Evolutionary conservation across 1,140 invertebrate genomes (phyloP), one percentile per base, ranked within the genome.

Genomic region (Phortica variegata): DNA sequence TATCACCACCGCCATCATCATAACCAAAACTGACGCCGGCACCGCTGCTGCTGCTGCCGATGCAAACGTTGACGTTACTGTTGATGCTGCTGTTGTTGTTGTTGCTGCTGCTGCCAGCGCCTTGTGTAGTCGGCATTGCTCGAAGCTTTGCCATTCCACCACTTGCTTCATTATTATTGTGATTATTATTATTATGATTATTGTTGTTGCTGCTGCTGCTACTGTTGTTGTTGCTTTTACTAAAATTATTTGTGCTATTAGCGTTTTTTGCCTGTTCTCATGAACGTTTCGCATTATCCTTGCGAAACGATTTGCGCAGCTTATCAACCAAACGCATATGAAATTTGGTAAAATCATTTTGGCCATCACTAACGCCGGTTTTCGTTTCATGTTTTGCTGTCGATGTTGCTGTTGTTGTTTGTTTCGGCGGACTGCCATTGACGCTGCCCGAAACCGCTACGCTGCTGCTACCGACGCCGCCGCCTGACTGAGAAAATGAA

Each of bases 271-370:
- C 56, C 29, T 38, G 39, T 34, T 73, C 62, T 76, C 73, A 76
- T 69, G 56, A 78, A 2, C 72, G 60, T 34, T 82, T 83, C 10
- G 81, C 79, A 20, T 76, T 77, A 55, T 85, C 84, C 60, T 85
- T 85, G 43, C 82, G 85, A 71, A 91, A 79, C 43, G 88, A 87
- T 45, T 85, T 83, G 75, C 88, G 88, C 60, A 93, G 75, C 77
- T 90, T 90, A 73, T 92, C 89, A 51, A 93, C 86, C 60, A 93
- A 80, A 50, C 88, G 83, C 72, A 82, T 86, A 80, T 91, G 89
- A 75, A 93, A 91, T 78, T 91, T 91, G 57, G 89, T 90, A 52
- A 88, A 77, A 49, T 87, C 88, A 56, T 78, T 83, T 79, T 39
- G 50, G 38, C 43, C 48, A 43, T 57, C 42, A 29, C 53, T 42